Percentiles rank a stretch among this genome's conserved stretches.
These are phyloP conservation scores for Mantis religiosa DNA, from an alignment of 2,888 invertebrate genomes.

Conservation along the genomic window DNA sequence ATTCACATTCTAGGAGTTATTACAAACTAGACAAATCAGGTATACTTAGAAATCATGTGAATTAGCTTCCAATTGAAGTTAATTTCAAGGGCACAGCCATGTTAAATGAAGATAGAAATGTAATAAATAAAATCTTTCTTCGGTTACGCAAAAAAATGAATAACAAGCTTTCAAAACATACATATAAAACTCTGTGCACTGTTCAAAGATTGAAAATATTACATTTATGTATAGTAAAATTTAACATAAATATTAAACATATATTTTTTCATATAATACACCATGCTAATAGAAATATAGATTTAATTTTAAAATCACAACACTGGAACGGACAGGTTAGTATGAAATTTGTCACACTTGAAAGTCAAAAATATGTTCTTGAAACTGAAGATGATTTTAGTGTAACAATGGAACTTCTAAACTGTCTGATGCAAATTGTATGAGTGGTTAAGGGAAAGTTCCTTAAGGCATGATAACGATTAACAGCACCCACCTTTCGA, in stretches of 20 bases:
- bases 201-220: constrained; percentile 4
- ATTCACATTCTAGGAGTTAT: neutral
- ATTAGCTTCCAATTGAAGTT: neutral
- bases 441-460: neutral
- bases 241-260: neutral
- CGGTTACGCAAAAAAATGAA: neutral
- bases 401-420: neutral
- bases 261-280: neutral
- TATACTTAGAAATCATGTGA: too few species aligned
- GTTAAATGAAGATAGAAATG: neutral
- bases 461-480: neutral
- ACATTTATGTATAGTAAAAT: constrained; percentile 1
- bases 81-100: neutral
- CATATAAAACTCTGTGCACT: neutral
- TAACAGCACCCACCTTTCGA: constrained; percentile 12
- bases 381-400: neutral
- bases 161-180: neutral
- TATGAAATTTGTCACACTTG: constrained; percentile 6
- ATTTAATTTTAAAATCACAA: constrained; percentile 27
- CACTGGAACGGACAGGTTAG: constrained; percentile 27
- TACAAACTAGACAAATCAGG: neutral
- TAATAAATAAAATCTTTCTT: neutral
- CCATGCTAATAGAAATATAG: constrained; percentile 23
- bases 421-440: neutral
- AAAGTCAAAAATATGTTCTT: neutral